Conservation (phyloP, 2,797 vertebrate species). For the Malurus leucopterus region DNA sequence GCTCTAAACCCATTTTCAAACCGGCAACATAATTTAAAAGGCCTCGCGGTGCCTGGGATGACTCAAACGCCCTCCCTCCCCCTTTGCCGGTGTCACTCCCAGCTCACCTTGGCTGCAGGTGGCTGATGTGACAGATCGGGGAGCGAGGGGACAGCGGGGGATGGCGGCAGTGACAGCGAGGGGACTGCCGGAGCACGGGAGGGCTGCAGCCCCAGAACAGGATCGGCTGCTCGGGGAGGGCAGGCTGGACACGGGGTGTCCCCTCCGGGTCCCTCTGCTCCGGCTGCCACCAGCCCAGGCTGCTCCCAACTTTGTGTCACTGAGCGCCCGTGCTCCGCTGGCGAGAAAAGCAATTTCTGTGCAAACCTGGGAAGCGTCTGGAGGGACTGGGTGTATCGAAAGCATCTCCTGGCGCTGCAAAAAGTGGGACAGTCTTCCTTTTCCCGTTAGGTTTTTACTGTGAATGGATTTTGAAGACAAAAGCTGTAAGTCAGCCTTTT, state of each 20-base stretch:
- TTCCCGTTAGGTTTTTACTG: slow-evolving; percentile 13
- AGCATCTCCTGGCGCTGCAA: background rate
- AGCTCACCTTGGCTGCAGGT: slow-evolving; percentile 16
- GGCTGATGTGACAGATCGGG: background rate
- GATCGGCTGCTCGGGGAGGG: rapidly evolving
- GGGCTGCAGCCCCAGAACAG: background rate
- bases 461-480: slow-evolving; percentile 45
- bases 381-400: background rate
- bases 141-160: background rate
- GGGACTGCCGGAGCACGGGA: background rate
- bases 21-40: background rate
- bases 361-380: background rate
- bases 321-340: background rate
- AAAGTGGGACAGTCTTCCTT: slow-evolving; percentile 28
- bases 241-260: background rate
- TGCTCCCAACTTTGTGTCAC: background rate
- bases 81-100: background rate
- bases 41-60: background rate
- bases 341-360: background rate
- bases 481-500: slow-evolving; percentile 45
- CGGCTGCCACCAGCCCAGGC: rapidly evolving
- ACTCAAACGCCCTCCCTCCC: background rate
- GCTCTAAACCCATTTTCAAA: slow-evolving; percentile 2
- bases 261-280: background rate
- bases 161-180: background rate